Evolutionary conservation across 2,888 invertebrate genomes (phyloP).

Genomic region (Brachylomia viminalis): DNA sequence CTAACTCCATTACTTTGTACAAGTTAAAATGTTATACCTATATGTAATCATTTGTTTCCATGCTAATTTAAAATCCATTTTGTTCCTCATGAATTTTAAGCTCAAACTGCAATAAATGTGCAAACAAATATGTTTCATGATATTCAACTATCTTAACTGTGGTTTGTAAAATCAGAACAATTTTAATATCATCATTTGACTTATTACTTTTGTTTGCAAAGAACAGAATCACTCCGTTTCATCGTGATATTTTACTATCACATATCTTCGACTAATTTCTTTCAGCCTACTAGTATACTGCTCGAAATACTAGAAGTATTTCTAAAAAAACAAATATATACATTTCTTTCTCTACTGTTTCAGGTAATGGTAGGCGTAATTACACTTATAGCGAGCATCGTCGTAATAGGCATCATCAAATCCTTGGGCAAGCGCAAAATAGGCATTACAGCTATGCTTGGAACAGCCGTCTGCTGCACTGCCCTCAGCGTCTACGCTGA

Average conservation of each 20-base stretch:
- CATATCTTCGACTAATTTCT: background rate
- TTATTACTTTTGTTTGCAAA: conserved; percentile 40
- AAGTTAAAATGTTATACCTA: background rate
- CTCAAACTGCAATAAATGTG: background rate
- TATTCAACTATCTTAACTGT: background rate
- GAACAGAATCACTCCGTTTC: background rate
- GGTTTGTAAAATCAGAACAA: background rate
- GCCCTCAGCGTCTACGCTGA: conserved; percentile 86
- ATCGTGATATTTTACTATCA: background rate
- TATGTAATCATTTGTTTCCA: background rate
- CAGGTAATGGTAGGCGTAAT: conserved; percentile 88
- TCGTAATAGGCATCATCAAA: conserved; percentile 83
- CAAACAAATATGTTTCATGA: background rate
- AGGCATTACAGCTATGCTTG: conserved; percentile 83
- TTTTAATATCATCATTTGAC: background rate
- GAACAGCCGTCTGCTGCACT: conserved; percentile 81
- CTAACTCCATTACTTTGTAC: conserved; percentile 1
- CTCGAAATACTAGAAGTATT: background rate
- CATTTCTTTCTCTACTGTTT: conserved; percentile 49
- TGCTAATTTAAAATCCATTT: background rate
- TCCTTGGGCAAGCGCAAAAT: conserved; percentile 87
- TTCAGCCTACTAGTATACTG: background rate
- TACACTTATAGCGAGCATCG: conserved; percentile 82
- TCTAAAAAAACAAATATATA: background rate
- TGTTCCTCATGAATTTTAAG: background rate